Percentiles rank a stretch among this genome's conserved stretches.
phyloP scores from a whole-genome alignment of 2,888 invertebrate species.

The Drosophila anomalata region DNA sequence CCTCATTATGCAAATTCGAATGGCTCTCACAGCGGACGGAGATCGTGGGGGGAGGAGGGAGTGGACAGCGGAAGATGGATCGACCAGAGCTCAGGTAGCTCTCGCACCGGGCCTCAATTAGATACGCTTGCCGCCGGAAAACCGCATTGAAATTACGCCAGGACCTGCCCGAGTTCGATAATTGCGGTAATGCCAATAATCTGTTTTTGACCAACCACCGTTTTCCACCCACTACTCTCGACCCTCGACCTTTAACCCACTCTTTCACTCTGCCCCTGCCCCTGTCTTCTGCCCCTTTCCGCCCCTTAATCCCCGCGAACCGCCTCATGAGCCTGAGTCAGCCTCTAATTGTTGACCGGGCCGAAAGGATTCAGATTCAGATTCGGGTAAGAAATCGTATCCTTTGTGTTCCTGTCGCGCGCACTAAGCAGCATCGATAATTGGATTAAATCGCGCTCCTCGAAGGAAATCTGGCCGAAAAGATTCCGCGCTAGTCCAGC shows the following conservation, averaged over 20 bases:
- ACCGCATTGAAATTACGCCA: constrained; percentile 75
- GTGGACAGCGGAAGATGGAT: constrained; percentile 2
- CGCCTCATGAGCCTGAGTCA: constrained; percentile 66
- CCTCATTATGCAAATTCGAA: constrained; percentile 79
- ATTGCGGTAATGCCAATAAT: constrained; percentile 80
- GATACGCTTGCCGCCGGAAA: constrained; percentile 69
- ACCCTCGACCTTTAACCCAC: constrained; percentile 25
- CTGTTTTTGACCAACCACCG: constrained; percentile 54
- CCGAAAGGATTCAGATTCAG: constrained; percentile 51
- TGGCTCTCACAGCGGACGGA: constrained; percentile 35
- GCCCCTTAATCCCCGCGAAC: constrained; percentile 48
- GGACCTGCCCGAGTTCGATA: constrained; percentile 76
- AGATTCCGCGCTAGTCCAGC: constrained; percentile 54
- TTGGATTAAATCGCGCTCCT: constrained; percentile 73
- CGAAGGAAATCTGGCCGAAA: constrained; percentile 8
- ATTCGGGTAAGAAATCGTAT: constrained; percentile 13
- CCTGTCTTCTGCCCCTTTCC: constrained; percentile 6
- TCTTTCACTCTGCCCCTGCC: not conserved
- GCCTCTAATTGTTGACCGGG: constrained; percentile 60
- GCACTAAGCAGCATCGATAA: constrained; percentile 60
- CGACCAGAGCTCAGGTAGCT: constrained; percentile 43
- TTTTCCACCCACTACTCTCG: constrained; percentile 43
- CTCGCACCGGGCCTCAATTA: constrained; percentile 39
- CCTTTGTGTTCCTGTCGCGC: constrained; percentile 27
- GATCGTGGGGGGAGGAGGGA: constrained; percentile 1